Conservation (phyloP, 2,888 invertebrate genomes). For the Siphlonurus alternatus region DNA sequence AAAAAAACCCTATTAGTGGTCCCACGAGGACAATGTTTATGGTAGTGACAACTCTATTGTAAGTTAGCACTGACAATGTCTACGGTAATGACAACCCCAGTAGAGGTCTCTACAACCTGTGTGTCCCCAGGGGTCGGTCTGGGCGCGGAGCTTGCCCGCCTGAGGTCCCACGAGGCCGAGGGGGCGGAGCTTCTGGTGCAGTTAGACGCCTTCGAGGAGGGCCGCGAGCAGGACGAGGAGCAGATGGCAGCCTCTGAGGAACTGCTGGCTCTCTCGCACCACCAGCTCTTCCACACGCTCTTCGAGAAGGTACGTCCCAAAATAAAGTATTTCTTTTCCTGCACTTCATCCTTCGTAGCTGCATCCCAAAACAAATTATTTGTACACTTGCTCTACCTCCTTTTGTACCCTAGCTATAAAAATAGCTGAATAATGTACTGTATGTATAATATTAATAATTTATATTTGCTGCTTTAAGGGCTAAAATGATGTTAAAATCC, state of each 20-base stretch:
- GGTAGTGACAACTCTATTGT: too few relatives aligned
- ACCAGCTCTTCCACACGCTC: constrained; percentile 19
- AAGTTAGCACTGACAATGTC: too few relatives aligned
- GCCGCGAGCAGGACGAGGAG: constrained; percentile 19
- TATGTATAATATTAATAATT: neutral
- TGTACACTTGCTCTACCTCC: neutral
- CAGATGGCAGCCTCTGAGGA: constrained; percentile 13
- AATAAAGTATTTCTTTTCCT: neutral
- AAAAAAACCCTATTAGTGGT: too few relatives aligned
- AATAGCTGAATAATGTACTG: neutral
- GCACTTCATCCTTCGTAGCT: neutral
- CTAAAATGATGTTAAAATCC: too few relatives aligned
- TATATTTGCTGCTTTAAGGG: too few relatives aligned
- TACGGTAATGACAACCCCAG: too few relatives aligned
- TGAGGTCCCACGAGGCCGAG: neutral
- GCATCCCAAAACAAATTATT: neutral
- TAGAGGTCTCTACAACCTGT: too few relatives aligned
- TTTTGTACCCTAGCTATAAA: neutral
- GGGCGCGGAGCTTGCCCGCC: neutral
- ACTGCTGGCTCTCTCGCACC: constrained; percentile 16
- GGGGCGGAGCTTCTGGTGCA: constrained; percentile 18
- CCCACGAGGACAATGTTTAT: too few relatives aligned
- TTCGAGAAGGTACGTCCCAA: constrained; percentile 17
- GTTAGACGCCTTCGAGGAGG: constrained; percentile 20
- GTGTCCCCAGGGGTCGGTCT: neutral